Evolutionary conservation across 2,797 vertebrate species (phyloP), one percentile per base, ranked within the genome.

Genomic region (Monodelphis domestica): DNA sequence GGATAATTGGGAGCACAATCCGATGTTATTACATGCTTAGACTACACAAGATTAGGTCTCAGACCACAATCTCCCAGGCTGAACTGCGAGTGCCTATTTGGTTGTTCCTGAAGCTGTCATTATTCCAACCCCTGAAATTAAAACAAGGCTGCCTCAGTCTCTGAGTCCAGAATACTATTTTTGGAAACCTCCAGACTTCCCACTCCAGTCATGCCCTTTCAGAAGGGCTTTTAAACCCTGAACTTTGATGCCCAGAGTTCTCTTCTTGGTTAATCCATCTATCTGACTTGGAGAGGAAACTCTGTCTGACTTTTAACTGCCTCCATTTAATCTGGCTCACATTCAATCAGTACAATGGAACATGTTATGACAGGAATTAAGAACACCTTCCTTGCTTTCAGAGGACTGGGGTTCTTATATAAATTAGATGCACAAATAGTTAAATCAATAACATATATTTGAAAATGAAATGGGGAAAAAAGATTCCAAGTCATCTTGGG

Each of bases 81-180:
- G 95, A 96, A 84, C 93, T 93, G 94, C 93, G 92, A 97, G 95
- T 98, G 97, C 95, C 97, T 93, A 97, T 98, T 97, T 97, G 91
- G 92, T 95, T 97, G 96, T 93, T 97, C 95, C 95, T 97, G 91
- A 97, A 90, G 12, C 96, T 97, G 96, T 97, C 97, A 95, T 98
- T 97, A 98, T 96, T 98, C 95, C 96, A 98, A 95, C 96, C 97
- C 95, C 96, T 96, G 91, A 97, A 97, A 98, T 98, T 98, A 97
- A 97, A 98, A 96, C 90, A 97, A 95, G 95, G 38, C 93, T 94
- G 57, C 87, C 94, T 95, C 93, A 29, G 96, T 93, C 95, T 95
- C 94, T 89, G 51, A 10, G 1, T 53, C 90, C 91, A 87, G 91
- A 45, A 54, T 4, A 88, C 94, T 97, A 97, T 97, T 98, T 98